Percentiles rank a stretch among this genome's conserved stretches.
These are phyloP conservation scores for Aulostomus chinensis DNA, from an alignment of 2,797 vertebrate species.

Conservation along the genomic window DNA sequence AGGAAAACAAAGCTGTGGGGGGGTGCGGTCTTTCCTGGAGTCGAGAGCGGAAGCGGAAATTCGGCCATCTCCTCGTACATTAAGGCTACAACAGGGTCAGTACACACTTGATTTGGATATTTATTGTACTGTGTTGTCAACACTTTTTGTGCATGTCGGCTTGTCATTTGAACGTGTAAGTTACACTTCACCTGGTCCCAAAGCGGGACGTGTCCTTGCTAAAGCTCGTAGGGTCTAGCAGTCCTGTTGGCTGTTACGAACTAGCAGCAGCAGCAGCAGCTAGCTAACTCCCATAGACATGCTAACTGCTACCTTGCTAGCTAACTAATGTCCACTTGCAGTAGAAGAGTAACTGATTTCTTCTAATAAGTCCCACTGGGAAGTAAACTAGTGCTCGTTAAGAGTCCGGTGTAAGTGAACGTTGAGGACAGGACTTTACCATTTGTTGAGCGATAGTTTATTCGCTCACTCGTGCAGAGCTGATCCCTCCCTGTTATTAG, in stretches of 20 bases:
- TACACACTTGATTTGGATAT: constrained; percentile 66
- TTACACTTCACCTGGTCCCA: constrained; percentile 7
- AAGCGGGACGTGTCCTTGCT: constrained; percentile 34
- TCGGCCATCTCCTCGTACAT: constrained; percentile 85
- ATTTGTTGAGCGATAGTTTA: constrained; percentile 3
- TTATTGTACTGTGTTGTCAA: constrained; percentile 29
- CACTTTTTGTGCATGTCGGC: constrained; percentile 22
- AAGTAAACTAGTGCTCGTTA: constrained; percentile 22
- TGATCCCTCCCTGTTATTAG: constrained; percentile 21
- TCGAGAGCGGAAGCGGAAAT: constrained; percentile 83
- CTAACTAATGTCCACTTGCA: constrained; percentile 42
- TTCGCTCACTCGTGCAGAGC: background rate
- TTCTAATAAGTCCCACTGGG: constrained; percentile 32
- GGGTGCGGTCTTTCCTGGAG: constrained; percentile 78
- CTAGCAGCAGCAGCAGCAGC: constrained; percentile 60
- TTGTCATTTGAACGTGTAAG: constrained; percentile 16
- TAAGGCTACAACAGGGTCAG: constrained; percentile 82
- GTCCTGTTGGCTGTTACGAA: constrained; percentile 49
- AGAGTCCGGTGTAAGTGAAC: constrained; percentile 11
- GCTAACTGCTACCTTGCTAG: constrained; percentile 51
- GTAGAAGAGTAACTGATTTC: constrained; percentile 58
- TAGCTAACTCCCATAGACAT: no score
- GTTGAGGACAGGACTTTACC: background rate
- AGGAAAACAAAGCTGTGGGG: constrained; percentile 67
- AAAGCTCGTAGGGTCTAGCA: constrained; percentile 20